Percentiles rank a stretch among this genome's conserved stretches.
phyloP scores from a whole-genome alignment of 35 echinoderm and acorn worm species.

The Ophioderma brevispina region DNA sequence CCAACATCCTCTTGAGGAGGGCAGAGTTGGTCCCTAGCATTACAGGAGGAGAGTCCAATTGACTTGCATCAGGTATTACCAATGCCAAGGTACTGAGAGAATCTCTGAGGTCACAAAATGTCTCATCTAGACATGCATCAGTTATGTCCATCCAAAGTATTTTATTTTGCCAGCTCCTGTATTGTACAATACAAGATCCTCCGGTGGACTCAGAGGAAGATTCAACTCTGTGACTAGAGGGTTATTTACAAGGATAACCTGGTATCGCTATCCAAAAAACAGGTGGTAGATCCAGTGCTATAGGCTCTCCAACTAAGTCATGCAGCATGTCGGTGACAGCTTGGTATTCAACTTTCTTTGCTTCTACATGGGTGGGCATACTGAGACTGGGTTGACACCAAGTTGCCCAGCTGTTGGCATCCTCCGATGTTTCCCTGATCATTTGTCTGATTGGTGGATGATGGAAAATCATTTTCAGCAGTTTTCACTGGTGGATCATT shows the following conservation, averaged over 20 bases:
- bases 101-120: constrained; percentile 37
- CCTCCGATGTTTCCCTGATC: constrained; percentile 52
- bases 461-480: constrained; percentile 41
- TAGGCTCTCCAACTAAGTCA: constrained; percentile 54
- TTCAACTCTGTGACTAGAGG: constrained; percentile 38
- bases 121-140: constrained; percentile 1
- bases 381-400: constrained; percentile 28
- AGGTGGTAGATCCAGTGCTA: not conserved
- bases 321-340: constrained; percentile 27
- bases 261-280: constrained; percentile 77
- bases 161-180: constrained; percentile 63
- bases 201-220: constrained; percentile 21
- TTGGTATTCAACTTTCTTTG: not conserved
- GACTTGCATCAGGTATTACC: constrained; percentile 49
- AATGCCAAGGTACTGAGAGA: constrained; percentile 34
- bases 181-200: constrained; percentile 60
- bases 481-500: constrained; percentile 8
- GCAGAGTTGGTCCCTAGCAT: not conserved
- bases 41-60: not conserved
- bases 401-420: constrained; percentile 24
- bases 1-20: not conserved
- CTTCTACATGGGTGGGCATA: constrained; percentile 9
- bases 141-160: constrained; percentile 62
- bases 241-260: constrained; percentile 59
- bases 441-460: constrained; percentile 2